Evolutionary conservation across 2,888 invertebrate genomes (phyloP).

Genomic region (Abscondita cerata): DNA sequence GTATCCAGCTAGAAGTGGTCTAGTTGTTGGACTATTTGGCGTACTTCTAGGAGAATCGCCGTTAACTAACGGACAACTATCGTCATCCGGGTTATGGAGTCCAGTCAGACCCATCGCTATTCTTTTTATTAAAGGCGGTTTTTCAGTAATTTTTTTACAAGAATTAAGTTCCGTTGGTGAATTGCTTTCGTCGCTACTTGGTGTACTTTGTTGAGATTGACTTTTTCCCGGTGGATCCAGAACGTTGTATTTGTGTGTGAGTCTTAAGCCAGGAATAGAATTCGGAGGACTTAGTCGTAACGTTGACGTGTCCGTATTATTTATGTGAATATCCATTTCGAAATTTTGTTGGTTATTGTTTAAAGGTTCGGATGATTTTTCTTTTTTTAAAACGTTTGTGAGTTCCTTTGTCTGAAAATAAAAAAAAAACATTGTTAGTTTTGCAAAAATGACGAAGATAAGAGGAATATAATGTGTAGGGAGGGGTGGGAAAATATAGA

Average conservation of each 20-base stretch:
- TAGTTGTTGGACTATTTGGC: slow-evolving; percentile 65
- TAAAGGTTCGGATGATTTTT: slow-evolving; percentile 44
- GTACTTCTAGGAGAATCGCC: slow-evolving; percentile 62
- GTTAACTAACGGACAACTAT: slow-evolving; percentile 78
- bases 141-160: slow-evolving; percentile 80
- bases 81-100: slow-evolving; percentile 61
- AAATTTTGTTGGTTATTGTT: slow-evolving; percentile 47
- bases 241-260: slow-evolving; percentile 66
- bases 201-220: slow-evolving; percentile 63
- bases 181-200: slow-evolving; percentile 85
- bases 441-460: no score
- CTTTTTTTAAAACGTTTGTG: slow-evolving; percentile 50
- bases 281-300: slow-evolving; percentile 65
- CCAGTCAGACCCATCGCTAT: slow-evolving; percentile 79
- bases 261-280: slow-evolving; percentile 71
- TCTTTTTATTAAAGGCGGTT: slow-evolving; percentile 80
- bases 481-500: no score
- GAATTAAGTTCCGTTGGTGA: slow-evolving; percentile 88
- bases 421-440: no score
- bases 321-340: slow-evolving; percentile 64
- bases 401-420: slow-evolving; percentile 56
- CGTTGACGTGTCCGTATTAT: slow-evolving; percentile 60
- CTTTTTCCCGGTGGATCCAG: slow-evolving; percentile 56
- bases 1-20: slow-evolving; percentile 77
- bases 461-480: no score